Evolutionary conservation across 2,797 vertebrate species (phyloP), one percentile per base, ranked within the genome.

Genomic region (Sandelia bainsii): DNA sequence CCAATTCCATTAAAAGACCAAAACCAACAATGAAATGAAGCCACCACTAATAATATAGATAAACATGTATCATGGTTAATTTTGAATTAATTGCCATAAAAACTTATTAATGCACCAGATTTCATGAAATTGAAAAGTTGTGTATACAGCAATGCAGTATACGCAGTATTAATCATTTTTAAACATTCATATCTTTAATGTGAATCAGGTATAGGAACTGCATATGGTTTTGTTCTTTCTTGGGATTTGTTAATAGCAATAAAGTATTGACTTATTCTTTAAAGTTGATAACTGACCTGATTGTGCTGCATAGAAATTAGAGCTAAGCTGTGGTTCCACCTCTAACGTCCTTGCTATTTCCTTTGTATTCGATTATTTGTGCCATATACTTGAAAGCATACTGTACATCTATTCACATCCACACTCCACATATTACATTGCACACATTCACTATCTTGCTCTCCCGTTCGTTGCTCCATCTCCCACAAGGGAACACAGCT

Each of bases 401-500:
- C 61, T 62, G 60, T 78, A 62, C 72, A 79, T 81, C 57, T 70
- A 39, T 68, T 80, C 63, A 75, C 66, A 54, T 67, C 57, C 61
- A 77, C 77, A 51, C 79, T 61, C 72, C 14, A 65, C 78, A 80
- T 71, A 77, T 77, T 79, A 65, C 66, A 81, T 45, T 2, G 40
- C 70, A 73, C 81, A 75, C 37, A 54, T 69, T 68, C 57, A 54
- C 57, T 64, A 45, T 69, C 77, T 69, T 3, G 9, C 72, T 50
- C 64, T 73, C 46, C 54, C 72, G 84, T 83, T 79, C 59, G 37
- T 72, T 22, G 14, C 69, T 85, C 58, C 32, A 60, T 72, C 74
- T 79, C 65, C 74, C 67, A 71, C 74, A 80, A 14, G 23, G 59
- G 76, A 82, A 60, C 69, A 72, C 66, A 46, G 65, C 77, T 84